Evolutionary conservation across 30 jellyfish, hydroid and myxozoan genomes (phyloP).

Genomic region (Pseudorhiza aurosa): DNA sequence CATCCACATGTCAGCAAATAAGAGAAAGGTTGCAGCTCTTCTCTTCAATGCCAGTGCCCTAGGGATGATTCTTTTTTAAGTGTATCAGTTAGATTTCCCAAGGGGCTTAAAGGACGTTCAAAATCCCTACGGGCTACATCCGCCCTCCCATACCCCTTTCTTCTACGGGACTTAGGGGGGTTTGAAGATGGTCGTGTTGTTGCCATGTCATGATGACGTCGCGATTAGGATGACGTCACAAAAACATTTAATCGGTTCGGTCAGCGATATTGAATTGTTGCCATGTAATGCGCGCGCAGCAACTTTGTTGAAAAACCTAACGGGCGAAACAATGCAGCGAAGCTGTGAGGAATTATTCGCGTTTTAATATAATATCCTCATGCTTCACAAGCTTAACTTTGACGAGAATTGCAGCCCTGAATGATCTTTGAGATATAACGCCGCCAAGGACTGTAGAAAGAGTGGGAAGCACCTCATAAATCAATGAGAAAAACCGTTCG

Average conservation of each 20-base stretch:
- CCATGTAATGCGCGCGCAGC: constrained; percentile 52
- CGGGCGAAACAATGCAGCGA: constrained; percentile 76
- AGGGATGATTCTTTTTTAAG: too few relatives aligned
- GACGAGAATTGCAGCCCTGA: not conserved
- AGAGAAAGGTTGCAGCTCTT: too few relatives aligned
- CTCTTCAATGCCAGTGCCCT: too few relatives aligned
- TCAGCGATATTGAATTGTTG: constrained; percentile 37
- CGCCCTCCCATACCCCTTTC: too few relatives aligned
- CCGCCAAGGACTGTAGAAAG: too few relatives aligned
- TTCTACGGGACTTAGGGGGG: too few relatives aligned
- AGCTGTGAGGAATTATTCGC: constrained; percentile 66
- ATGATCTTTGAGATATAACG: too few relatives aligned
- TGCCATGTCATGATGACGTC: constrained; percentile 25
- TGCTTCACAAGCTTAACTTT: constrained; percentile 18
- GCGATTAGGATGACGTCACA: constrained; percentile 41
- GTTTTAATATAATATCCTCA: not conserved
- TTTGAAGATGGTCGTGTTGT: not conserved
- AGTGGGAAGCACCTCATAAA: not conserved
- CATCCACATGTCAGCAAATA: too few relatives aligned
- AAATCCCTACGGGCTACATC: too few relatives aligned
- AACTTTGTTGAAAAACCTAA: constrained; percentile 20
- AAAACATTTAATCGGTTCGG: not conserved
- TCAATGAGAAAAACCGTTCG: not conserved
- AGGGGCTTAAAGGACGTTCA: too few relatives aligned
- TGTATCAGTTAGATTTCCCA: too few relatives aligned